phyloP scores from a whole-genome alignment of 2,888 invertebrate species.

The Melipona bicolor region DNA sequence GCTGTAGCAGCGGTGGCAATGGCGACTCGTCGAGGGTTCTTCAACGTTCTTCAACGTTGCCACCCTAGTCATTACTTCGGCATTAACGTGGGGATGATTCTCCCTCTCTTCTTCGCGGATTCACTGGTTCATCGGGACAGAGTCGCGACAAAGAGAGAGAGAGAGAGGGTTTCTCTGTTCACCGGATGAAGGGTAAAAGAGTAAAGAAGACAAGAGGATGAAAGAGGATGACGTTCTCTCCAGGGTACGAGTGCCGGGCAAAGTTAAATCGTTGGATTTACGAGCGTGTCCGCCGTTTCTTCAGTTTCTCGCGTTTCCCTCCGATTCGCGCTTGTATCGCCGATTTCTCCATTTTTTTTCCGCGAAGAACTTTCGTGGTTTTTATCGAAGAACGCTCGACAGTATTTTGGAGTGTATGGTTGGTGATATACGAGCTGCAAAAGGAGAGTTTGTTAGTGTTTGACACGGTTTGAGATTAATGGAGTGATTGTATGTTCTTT shows the following conservation, averaged over 20 bases:
- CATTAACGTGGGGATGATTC: conserved; percentile 81
- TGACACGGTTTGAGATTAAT: too few relatives aligned
- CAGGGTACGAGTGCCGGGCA: conserved; percentile 48
- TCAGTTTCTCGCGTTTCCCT: conserved; percentile 24
- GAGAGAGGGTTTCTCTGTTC: not conserved
- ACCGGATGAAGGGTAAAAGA: not conserved
- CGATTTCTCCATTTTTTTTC: not conserved
- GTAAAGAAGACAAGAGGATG: conserved; percentile 13
- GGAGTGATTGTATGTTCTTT: too few relatives aligned
- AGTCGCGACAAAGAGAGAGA: conserved; percentile 26
- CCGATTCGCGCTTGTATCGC: conserved; percentile 5
- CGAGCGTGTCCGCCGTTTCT: conserved; percentile 41
- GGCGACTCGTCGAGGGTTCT: conserved; percentile 77
- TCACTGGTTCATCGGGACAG: conserved; percentile 69
- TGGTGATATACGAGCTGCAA: too few relatives aligned
- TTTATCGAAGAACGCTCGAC: not conserved
- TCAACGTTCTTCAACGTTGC: conserved; percentile 81
- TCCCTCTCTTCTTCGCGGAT: conserved; percentile 70
- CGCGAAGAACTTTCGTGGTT: not conserved
- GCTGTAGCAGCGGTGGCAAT: conserved; percentile 49
- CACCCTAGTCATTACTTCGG: conserved; percentile 82
- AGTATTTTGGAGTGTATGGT: too few relatives aligned
- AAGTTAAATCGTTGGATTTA: conserved; percentile 71
- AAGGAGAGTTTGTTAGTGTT: too few relatives aligned
- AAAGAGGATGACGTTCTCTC: conserved; percentile 13